Conservation (phyloP, 53 echinoderm and acorn worm species). For the Glandiceps talaboti region DNA sequence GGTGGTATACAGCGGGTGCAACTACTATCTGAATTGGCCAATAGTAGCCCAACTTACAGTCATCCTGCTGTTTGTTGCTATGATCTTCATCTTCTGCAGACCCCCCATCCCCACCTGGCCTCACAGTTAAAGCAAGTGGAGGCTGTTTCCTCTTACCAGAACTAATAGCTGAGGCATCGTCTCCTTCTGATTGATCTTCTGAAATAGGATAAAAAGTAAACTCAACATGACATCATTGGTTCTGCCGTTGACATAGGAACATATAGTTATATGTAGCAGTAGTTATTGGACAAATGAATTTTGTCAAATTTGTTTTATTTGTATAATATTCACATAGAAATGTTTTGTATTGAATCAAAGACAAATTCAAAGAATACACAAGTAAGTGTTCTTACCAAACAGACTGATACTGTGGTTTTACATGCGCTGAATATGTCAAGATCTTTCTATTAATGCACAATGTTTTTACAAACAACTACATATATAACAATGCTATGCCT, state of each 20-base stretch:
- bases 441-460: not conserved
- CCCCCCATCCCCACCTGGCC: slow-evolving; percentile 68
- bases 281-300: no score
- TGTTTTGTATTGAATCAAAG: no score
- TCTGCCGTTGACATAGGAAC: no score
- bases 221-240: no score
- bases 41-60: not conserved
- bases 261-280: no score
- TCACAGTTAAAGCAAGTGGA: slow-evolving; percentile 28
- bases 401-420: not conserved
- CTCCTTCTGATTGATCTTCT: slow-evolving; percentile 93
- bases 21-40: not conserved
- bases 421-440: not conserved
- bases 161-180: slow-evolving; percentile 31
- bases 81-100: slow-evolving; percentile 73
- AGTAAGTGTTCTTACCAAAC: not conserved
- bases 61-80: not conserved
- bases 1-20: not conserved
- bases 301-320: no score
- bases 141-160: slow-evolving; percentile 42
- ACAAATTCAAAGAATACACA: no score
- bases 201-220: not conserved
- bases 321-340: no score
- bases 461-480: not conserved
- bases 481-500: no score